Evolutionary conservation across 2,113 vertebrate species (phyloP).

Genomic region (Notechis scutatus): DNA sequence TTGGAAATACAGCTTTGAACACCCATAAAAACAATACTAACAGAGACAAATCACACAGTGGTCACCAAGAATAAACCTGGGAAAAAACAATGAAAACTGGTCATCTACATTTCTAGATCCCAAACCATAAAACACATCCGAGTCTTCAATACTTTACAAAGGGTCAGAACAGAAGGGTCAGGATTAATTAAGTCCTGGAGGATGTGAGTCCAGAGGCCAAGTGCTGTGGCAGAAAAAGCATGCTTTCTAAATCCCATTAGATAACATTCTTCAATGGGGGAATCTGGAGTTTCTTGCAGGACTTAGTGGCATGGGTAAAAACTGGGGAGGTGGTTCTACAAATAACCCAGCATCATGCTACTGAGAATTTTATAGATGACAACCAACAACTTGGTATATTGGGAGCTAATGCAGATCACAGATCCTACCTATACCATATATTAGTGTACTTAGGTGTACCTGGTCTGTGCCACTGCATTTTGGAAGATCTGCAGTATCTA

Average conservation of each 20-base stretch:
- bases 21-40: background rate
- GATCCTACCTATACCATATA: background rate
- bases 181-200: background rate
- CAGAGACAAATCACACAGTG: background rate
- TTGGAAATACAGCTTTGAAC: background rate
- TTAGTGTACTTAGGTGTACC: background rate
- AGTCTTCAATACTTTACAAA: background rate
- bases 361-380: background rate
- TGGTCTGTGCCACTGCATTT: background rate
- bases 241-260: background rate
- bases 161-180: background rate
- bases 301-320: background rate
- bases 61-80: background rate
- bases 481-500: background rate
- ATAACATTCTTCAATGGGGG: background rate
- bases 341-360: background rate
- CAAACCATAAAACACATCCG: background rate
- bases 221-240: background rate
- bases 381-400: background rate
- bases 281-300: background rate
- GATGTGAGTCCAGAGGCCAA: background rate
- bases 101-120: background rate
- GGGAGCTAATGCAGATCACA: background rate
- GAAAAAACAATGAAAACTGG: background rate
- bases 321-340: background rate